These are phyloP conservation scores for Drosophila basisetae DNA, from an alignment of 2,888 invertebrate genomes.

Conservation along the genomic window DNA sequence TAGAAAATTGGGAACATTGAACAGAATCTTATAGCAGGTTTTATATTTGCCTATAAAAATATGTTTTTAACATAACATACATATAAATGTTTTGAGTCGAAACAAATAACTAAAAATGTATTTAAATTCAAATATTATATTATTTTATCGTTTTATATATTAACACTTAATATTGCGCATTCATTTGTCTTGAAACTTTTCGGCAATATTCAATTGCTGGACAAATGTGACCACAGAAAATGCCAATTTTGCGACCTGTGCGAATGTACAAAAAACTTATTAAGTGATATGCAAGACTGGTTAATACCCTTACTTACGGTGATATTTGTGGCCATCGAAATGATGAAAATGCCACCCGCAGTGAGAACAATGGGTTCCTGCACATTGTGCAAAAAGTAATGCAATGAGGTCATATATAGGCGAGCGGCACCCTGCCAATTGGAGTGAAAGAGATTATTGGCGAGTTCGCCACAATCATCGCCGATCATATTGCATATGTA, in stretches of 20 bases:
- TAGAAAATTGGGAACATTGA: no score
- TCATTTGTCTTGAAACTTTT: slow-evolving; percentile 38
- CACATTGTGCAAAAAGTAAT: slow-evolving; percentile 60
- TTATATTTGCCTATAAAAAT: background rate
- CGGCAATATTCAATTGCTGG: slow-evolving; percentile 59
- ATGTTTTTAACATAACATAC: background rate
- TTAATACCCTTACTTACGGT: slow-evolving; percentile 39
- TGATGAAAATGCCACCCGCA: slow-evolving; percentile 64
- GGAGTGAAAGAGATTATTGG: slow-evolving; percentile 61
- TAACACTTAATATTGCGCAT: background rate
- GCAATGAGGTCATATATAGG: slow-evolving; percentile 44
- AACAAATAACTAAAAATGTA: background rate
- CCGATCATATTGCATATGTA: slow-evolving; percentile 58
- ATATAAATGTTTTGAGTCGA: background rate
- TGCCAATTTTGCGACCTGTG: slow-evolving; percentile 64
- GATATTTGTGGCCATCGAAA: slow-evolving; percentile 60
- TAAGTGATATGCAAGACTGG: background rate
- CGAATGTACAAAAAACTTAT: background rate
- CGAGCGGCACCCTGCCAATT: slow-evolving; percentile 56
- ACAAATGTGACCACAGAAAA: slow-evolving; percentile 64
- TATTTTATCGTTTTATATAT: background rate
- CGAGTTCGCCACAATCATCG: slow-evolving; percentile 44
- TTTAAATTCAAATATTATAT: background rate
- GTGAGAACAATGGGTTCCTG: slow-evolving; percentile 57
- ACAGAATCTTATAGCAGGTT: no score